Evolutionary conservation across 2,888 invertebrate genomes (phyloP).

Genomic region (Anthrax anthrax): DNA sequence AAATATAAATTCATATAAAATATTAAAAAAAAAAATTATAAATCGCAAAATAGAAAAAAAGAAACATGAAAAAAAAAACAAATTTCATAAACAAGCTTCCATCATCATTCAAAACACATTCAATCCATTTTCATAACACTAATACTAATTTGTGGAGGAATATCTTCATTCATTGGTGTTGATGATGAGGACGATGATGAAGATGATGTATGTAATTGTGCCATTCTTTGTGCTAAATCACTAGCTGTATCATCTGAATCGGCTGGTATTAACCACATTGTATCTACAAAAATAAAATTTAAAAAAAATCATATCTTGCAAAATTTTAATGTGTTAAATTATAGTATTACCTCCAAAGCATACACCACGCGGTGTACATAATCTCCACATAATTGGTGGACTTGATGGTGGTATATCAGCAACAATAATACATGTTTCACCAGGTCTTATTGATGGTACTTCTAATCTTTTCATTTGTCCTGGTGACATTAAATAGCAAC

Average conservation of each 20-base stretch:
- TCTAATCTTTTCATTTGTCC: constrained; percentile 31
- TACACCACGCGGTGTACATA: constrained; percentile 73
- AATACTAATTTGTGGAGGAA: neutral
- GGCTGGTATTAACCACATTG: constrained; percentile 33
- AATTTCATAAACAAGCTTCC: too few relatives aligned
- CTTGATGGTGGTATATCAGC: constrained; percentile 57
- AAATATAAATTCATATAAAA: too few relatives aligned
- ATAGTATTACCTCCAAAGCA: constrained; percentile 89
- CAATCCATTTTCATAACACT: too few relatives aligned
- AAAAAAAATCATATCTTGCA: constrained; percentile 1
- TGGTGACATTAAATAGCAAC: constrained; percentile 59
- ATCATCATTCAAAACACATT: too few relatives aligned
- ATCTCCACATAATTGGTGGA: constrained; percentile 78
- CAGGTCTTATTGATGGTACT: constrained; percentile 54
- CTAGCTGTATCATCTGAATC: constrained; percentile 26
- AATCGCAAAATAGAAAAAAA: too few relatives aligned
- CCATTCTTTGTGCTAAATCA: constrained; percentile 31
- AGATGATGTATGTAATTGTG: constrained; percentile 26
- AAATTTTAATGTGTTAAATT: constrained; percentile 13
- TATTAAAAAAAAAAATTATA: too few relatives aligned
- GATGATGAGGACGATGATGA: neutral
- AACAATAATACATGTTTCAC: constrained; percentile 59
- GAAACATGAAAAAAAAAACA: too few relatives aligned
- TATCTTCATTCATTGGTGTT: neutral
- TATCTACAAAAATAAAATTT: constrained; percentile 33